phyloP scores from a whole-genome alignment of 2,888 invertebrate genomes.

The Zeuzera pyrina region DNA sequence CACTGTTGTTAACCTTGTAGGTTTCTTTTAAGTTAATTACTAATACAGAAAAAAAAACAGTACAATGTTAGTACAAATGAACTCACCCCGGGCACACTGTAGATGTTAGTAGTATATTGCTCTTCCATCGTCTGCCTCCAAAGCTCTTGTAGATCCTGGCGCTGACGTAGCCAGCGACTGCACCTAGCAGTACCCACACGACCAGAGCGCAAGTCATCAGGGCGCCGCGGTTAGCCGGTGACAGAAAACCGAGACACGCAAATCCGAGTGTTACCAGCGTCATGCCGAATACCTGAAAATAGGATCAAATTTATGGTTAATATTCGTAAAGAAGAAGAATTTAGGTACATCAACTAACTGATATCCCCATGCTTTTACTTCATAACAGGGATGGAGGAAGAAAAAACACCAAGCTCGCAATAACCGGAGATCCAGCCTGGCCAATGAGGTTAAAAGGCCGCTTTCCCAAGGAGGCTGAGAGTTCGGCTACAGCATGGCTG shows the following conservation, averaged over 20 bases:
- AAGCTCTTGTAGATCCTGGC: slow-evolving; percentile 98
- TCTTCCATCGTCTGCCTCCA: slow-evolving; percentile 99
- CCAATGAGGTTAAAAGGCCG: too few species aligned
- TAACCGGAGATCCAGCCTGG: too few species aligned
- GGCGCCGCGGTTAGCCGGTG: slow-evolving; percentile 98
- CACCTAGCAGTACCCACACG: slow-evolving; percentile 96
- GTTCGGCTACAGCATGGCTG: too few species aligned
- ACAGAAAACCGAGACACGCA: slow-evolving; percentile 98
- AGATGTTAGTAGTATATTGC: slow-evolving; percentile 96
- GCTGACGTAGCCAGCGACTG: slow-evolving; percentile 97
- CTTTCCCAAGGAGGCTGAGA: too few species aligned
- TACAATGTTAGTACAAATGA: slow-evolving; percentile 4
- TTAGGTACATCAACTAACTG: too few species aligned
- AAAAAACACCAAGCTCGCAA: too few species aligned
- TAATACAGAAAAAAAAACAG: slow-evolving; percentile 1
- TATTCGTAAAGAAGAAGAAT: too few species aligned
- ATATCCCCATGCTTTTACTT: too few species aligned
- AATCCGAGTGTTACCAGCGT: slow-evolving; percentile 95
- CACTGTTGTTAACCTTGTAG: too few species aligned
- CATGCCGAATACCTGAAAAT: slow-evolving; percentile 89
- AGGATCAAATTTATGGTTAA: too few species aligned
- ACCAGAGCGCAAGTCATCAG: slow-evolving; percentile 99
- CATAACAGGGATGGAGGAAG: too few species aligned
- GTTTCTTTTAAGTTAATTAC: background rate
- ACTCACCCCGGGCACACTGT: slow-evolving; percentile 96